These are phyloP conservation scores for Pteropus rufus DNA, from an alignment of 2,797 vertebrate species.

Conservation along the genomic window DNA sequence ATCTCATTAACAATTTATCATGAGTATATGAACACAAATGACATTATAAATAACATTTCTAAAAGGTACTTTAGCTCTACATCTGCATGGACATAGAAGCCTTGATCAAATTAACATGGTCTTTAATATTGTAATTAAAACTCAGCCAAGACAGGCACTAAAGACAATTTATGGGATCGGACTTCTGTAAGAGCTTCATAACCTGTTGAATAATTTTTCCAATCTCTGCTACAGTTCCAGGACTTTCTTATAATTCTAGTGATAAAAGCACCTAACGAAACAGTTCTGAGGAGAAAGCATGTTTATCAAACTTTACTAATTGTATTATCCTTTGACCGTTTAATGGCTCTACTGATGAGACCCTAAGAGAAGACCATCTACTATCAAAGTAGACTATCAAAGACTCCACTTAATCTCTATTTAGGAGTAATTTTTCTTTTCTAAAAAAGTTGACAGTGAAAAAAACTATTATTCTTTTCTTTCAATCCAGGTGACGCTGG, in stretches of 20 bases:
- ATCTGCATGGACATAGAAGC: conserved; percentile 19
- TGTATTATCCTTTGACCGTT: conserved; percentile 50
- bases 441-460: background rate
- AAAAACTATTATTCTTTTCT: background rate
- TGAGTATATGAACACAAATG: conserved; percentile 24
- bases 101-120: conserved; percentile 55
- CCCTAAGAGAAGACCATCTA: background rate
- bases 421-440: background rate
- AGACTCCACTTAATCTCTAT: conserved; percentile 31
- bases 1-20: conserved; percentile 39
- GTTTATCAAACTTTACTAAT: conserved; percentile 67
- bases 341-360: conserved; percentile 34
- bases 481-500: background rate
- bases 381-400: background rate
- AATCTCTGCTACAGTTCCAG: conserved; percentile 28
- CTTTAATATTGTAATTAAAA: conserved; percentile 57
- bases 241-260: conserved; percentile 47
- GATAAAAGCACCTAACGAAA: conserved; percentile 63
- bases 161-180: conserved; percentile 45
- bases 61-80: background rate
- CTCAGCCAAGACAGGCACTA: conserved; percentile 52
- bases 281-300: conserved; percentile 43
- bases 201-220: conserved; percentile 53
- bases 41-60: conserved; percentile 46
- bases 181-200: conserved; percentile 31